Evolutionary conservation across 2,113 vertebrate genomes (phyloP).

Genomic region (Leptosomus discolor): DNA sequence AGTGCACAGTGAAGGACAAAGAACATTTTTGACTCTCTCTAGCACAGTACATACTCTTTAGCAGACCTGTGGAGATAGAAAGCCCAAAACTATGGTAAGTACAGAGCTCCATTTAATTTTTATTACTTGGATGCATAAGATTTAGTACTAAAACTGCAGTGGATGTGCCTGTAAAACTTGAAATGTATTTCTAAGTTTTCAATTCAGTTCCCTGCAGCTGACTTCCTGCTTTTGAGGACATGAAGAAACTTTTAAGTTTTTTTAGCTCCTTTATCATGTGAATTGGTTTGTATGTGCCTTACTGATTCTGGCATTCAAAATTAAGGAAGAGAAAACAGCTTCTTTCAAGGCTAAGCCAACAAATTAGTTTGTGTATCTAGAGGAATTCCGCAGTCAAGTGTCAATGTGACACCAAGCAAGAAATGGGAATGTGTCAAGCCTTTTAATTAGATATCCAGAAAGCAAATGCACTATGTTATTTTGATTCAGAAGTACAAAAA

Average conservation of each 20-base stretch:
- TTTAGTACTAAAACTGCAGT: background rate
- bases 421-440: background rate
- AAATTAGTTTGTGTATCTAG: background rate
- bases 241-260: background rate
- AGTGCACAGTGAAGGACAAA: background rate
- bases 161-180: background rate
- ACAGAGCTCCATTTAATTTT: background rate
- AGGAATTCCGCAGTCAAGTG: background rate
- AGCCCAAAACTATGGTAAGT: conserved; percentile 42
- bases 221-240: background rate
- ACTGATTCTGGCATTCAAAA: background rate
- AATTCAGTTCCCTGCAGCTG: background rate
- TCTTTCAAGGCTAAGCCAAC: background rate
- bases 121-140: background rate
- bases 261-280: background rate
- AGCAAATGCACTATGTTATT: background rate
- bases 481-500: background rate
- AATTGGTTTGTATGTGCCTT: background rate
- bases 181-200: background rate
- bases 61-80: background rate
- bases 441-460: background rate
- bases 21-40: background rate
- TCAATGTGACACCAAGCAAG: background rate
- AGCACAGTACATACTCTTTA: background rate
- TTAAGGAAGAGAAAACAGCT: background rate